Conservation (phyloP, 2,797 vertebrate genomes). For the Limosa lapponica region DNA sequence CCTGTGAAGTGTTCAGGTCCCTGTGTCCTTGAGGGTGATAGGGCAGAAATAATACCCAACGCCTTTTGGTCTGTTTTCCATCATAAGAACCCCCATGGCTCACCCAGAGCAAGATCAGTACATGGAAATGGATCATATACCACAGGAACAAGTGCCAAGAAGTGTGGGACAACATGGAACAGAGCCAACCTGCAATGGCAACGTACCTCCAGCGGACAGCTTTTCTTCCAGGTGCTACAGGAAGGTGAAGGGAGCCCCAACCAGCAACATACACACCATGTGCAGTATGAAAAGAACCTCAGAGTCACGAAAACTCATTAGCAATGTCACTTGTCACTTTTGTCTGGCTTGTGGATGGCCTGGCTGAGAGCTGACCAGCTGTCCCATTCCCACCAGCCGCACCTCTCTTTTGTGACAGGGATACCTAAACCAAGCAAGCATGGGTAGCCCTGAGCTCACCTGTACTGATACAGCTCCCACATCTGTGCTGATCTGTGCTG, state of each 20-base stretch:
- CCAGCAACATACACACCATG: fast-evolving
- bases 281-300: neutral
- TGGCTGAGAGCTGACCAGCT: neutral
- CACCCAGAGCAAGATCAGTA: neutral
- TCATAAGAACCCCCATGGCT: neutral
- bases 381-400: neutral
- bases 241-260: neutral
- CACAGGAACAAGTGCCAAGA: neutral
- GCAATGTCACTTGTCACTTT: neutral
- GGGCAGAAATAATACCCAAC: neutral
- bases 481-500: no score
- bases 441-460: neutral
- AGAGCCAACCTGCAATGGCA: neutral
- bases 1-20: neutral
- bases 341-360: neutral
- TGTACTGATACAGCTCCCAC: neutral
- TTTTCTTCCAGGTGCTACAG: neutral
- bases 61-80: neutral
- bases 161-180: neutral
- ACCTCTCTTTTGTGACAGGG: neutral
- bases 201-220: neutral
- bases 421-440: neutral
- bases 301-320: neutral
- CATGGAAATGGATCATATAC: neutral
- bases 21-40: neutral